A percentile compares a stretch with the other conserved stretches of the same genome.
These are phyloP conservation scores for Regulus satrapa DNA, from an alignment of 2,113 vertebrate genomes.

Conservation along the genomic window DNA sequence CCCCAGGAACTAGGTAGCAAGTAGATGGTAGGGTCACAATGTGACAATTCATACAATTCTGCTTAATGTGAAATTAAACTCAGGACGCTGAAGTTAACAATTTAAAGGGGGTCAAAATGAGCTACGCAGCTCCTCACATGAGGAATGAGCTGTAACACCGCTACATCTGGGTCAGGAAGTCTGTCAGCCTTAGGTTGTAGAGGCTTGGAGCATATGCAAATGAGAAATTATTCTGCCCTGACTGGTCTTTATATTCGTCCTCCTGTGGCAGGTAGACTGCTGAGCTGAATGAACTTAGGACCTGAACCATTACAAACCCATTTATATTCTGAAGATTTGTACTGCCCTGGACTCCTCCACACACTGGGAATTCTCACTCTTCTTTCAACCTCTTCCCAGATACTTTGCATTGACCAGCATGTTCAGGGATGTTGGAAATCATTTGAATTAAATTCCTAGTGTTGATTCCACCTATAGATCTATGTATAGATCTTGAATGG, in stretches of 20 bases:
- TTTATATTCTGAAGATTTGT: neutral
- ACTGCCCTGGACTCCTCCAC: neutral
- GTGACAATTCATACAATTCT: neutral
- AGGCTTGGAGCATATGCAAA: neutral
- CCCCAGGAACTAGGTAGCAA: neutral
- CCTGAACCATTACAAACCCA: neutral
- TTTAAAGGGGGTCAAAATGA: neutral
- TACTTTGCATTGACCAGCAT: neutral
- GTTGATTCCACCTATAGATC: neutral
- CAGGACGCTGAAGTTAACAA: neutral
- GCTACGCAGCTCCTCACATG: neutral
- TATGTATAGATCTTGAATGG: neutral
- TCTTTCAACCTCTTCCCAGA: neutral
- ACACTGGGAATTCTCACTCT: neutral
- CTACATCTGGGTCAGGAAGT: neutral
- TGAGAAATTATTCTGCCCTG: neutral
- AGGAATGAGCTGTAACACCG: neutral
- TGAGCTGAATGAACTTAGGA: neutral
- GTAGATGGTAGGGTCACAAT: neutral
- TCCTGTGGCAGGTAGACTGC: neutral
- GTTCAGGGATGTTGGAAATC: neutral
- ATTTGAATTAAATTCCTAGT: neutral
- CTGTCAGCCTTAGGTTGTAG: neutral
- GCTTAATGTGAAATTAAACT: neutral
- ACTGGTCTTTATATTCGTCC: neutral